Base-by-base conservation (phyloP, 2,888 invertebrate genomes). In the Leptinotarsa juncta region DNA sequence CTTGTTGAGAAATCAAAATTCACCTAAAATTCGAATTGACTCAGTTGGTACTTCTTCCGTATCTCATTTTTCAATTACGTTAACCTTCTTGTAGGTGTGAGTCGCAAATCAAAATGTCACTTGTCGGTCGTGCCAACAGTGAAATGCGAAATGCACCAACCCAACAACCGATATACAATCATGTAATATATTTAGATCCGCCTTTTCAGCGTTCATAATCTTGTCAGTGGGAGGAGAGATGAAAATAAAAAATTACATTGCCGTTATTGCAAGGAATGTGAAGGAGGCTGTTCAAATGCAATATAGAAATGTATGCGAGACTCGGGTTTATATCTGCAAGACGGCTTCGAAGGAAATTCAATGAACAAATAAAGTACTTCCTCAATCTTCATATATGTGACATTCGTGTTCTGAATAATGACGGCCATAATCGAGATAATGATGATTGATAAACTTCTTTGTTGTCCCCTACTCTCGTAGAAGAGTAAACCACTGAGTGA, bases 191-290 rank as follows among this genome's bases (percentile, higher is more conserved):
- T 71, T 71, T 71, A 65, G 53, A 75, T 32, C 72, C 69, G 75
- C 72, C 75, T 70, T 75, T 75, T 72, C 72, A 71, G 75, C 75
- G 71, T 75, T 68, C 75, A 75, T 75, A 75, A 75, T 70, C 72
- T 67, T 53, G 72, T 49, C 69, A 51, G 70, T 71, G 72, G 69
- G 75, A 72, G 69, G 68, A 72, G 69, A 75, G 72, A 50, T 42
- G 18, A 55, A 18, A 69, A 16, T n/a, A 50, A 70, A 66, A 69
- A 74, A 70, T 20, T 15, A 49, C 48, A 66, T 57, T 67, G 72
- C 75, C 72, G 75, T 75, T 75, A 75, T 75, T 57, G 75, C 70
- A 49, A 57, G 66, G 69, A 75, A 72, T 72, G 75, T 66, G 69
- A 53, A 72, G 72, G 71, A 72, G 72, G 71, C 69, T 50, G 72